Base-by-base conservation (phyloP, 2,888 invertebrate species). In the Hirtodrosophila alboralis region DNA sequence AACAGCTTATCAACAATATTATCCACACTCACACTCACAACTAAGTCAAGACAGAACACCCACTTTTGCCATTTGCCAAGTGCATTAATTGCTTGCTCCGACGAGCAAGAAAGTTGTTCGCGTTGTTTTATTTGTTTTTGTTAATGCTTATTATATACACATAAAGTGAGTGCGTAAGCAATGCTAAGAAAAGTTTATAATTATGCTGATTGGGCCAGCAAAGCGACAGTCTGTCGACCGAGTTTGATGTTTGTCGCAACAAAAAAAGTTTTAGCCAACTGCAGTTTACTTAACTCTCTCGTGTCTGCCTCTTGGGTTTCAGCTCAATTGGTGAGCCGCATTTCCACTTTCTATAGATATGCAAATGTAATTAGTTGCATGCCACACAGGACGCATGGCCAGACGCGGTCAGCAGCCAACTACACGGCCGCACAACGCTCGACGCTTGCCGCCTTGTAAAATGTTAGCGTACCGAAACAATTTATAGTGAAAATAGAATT, bases 311-410 rank as follows among this genome's bases (percentile, higher is more conserved):
- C 54, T 16, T 45, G 26, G 51, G 63, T 23, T 18, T 26, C 7
- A 5, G 33, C 14, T 30, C 40, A 48, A 59, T 56, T 36, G 51
- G 53, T 60, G 56, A 49, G 56, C 41, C 52, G 80, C 47, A 65
- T 66, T 79, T 75, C 58, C 57, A 51, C 43, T 71, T 61, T 57
- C 77, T 83, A 84, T 77, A 83, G 87, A 89, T 87, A 89, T 89
- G 89, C 89, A 87, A 87, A 87, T 87, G 87, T 88, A 87, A 87
- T 87, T 87, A 87, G 87, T 88, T 88, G 86, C 84, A 88, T 84
- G 78, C 87, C 85, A 81, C 75, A 69, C 43, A 61, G 75, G 56
- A 74, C 79, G 56, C 56, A 68, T 31, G 34, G 26, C 5, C 30
- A 44, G 56, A 38, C 10, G 33, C 45, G 47, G 36, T 44, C 80